Base-by-base conservation (phyloP, 2,888 invertebrate genomes). In the Tuberolachnus salignus region DNA sequence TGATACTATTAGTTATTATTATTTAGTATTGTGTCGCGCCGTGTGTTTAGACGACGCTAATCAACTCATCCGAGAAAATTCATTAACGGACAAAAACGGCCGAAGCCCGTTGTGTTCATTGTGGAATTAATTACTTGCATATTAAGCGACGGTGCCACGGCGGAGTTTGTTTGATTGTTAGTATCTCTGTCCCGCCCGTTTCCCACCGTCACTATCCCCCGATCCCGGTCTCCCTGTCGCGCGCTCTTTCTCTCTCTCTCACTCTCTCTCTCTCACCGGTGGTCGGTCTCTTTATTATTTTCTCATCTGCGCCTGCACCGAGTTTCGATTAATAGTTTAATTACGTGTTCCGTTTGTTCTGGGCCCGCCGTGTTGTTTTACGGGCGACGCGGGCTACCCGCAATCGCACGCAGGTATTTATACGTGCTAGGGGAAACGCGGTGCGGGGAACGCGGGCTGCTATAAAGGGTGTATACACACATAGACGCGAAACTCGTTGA, bases 31-130 rank as follows among this genome's bases (percentile, higher is more conserved):
- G 73, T 46, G 67, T 64, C 55, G 44, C 59, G 66, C 67, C 67
- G 49, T 78, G 75, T 78, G 75, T 78, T 78, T 69, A 49, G 75
- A 51, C 67, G 55, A 69, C 67, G 75, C 75, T 78, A 78, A 78
- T 78, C 67, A 69, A 78, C 75, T 78, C 67, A 67, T 78, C 75
- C 75, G 49, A 78, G 75, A 67, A 78, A 78, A 67, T 78, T 67
- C 67, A 67, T 78, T 78, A 78, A 78, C 75, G 75, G 67, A 78
- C 75, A 78, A 78, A 78, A 78, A 78, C 75, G 67, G 66, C 55
- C 67, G 34, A 69, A 49, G 49, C 67, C 67, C n/a, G n/a, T n/a
- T n/a, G n/a, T 57, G 75, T 67, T 78, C 55, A 59, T 78, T 69
- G 75, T 59, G 67, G 67, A 78, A 78, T 69, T 78, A 78, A 78